Percentiles rank a stretch among this genome's conserved stretches.
phyloP scores from a whole-genome alignment of 2,113 vertebrate species.

The Morone saxatilis region DNA sequence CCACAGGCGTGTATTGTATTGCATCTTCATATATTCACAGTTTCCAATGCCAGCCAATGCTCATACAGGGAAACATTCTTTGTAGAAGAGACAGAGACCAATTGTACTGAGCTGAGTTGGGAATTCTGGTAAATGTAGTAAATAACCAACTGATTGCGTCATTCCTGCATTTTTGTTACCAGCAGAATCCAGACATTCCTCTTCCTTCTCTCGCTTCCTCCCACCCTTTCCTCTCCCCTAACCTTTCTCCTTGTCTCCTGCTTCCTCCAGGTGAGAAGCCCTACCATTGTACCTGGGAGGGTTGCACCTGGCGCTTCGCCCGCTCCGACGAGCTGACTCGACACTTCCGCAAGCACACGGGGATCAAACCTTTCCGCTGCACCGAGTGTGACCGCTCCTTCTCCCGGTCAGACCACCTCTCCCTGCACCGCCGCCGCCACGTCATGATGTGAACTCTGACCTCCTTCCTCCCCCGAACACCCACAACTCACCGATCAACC shows the following conservation, averaged over 20 bases:
- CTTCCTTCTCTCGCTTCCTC: background rate
- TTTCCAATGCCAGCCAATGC: no score
- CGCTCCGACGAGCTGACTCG: constrained; percentile 96
- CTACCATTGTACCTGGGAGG: constrained; percentile 97
- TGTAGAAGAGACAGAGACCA: background rate
- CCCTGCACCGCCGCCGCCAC: constrained; percentile 94
- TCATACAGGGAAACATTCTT: background rate
- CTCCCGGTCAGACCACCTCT: constrained; percentile 96
- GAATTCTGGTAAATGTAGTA: constrained; percentile 15
- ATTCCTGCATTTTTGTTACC: background rate
- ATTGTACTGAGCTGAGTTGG: background rate
- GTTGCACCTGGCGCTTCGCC: constrained; percentile 96
- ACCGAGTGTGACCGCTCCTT: constrained; percentile 97
- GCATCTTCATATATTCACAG: no score
- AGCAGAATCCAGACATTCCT: background rate
- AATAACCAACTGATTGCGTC: background rate
- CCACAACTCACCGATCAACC: background rate
- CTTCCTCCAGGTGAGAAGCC: constrained; percentile 92
- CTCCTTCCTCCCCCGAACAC: background rate
- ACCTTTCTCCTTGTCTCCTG: background rate
- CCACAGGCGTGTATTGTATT: no score
- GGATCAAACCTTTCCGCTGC: constrained; percentile 98
- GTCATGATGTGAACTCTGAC: constrained; percentile 92
- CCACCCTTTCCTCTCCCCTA: background rate
- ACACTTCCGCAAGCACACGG: constrained; percentile 98